phyloP scores from a whole-genome alignment of 2,797 vertebrate species.

The Mallotus villosus region DNA sequence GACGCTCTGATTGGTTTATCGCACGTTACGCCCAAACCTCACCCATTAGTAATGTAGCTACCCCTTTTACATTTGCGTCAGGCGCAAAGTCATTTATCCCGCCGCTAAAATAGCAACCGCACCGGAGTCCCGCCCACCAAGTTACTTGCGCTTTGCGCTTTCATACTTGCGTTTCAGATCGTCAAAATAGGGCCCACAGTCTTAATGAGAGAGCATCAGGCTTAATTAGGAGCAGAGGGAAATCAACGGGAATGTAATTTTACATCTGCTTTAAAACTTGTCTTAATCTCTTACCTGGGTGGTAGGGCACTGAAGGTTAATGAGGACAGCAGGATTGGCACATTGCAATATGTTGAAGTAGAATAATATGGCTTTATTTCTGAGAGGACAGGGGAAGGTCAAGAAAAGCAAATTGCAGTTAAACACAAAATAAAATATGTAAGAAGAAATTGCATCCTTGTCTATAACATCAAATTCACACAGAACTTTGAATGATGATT shows the following conservation, averaged over 20 bases:
- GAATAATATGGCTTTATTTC: slow-evolving; percentile 96
- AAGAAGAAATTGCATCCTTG: background rate
- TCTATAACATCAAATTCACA: no score
- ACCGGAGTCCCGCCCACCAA: no score
- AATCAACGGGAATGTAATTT: slow-evolving; percentile 27
- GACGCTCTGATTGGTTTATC: no score
- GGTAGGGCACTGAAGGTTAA: slow-evolving; percentile 95
- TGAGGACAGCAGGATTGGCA: slow-evolving; percentile 85
- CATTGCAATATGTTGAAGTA: slow-evolving; percentile 96
- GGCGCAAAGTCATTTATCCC: no score
- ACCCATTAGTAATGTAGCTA: no score
- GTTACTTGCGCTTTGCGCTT: no score
- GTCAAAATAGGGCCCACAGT: no score
- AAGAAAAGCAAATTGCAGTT: slow-evolving; percentile 20
- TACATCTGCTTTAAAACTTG: slow-evolving; percentile 6
- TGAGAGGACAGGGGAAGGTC: slow-evolving; percentile 62
- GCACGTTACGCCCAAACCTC: no score
- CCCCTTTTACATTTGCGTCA: no score
- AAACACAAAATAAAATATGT: background rate
- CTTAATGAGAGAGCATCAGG: slow-evolving; percentile 54
- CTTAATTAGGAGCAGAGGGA: slow-evolving; percentile 46
- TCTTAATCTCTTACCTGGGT: slow-evolving; percentile 83
- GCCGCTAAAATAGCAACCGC: no score
- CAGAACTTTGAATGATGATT: background rate
- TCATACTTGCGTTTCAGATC: no score